phyloP scores from a whole-genome alignment of 2,888 invertebrate species.

The Biston betularia region DNA sequence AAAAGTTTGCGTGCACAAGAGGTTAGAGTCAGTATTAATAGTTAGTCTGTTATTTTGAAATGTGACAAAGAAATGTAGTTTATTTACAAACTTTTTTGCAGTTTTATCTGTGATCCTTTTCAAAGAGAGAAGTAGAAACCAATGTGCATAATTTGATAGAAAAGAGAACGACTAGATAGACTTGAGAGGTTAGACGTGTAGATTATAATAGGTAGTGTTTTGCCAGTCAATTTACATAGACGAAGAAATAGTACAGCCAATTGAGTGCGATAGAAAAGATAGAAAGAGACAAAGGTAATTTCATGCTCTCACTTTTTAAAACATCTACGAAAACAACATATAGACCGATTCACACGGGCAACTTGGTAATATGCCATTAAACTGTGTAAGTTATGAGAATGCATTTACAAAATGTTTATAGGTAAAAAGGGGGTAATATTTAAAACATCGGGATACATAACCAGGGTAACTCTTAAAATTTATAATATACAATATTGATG shows the following conservation, averaged over 20 bases:
- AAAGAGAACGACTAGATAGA: not conserved
- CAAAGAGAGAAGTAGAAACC: not conserved
- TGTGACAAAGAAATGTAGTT: not conserved
- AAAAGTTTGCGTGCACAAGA: conserved; percentile 46
- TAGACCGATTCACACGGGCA: conserved; percentile 84
- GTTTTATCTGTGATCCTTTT: conserved; percentile 6
- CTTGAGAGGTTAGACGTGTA: not conserved
- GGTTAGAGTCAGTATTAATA: conserved; percentile 6
- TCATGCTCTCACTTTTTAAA: conserved; percentile 73
- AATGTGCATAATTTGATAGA: not conserved
- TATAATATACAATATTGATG: not conserved
- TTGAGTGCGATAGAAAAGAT: conserved; percentile 43
- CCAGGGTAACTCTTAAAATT: conserved; percentile 2
- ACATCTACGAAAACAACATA: conserved; percentile 71
- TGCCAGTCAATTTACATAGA: conserved; percentile 19
- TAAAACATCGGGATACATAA: conserved; percentile 18
- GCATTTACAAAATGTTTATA: conserved; percentile 56
- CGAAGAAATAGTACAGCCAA: conserved; percentile 26
- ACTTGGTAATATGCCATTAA: conserved; percentile 59
- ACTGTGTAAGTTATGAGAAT: conserved; percentile 67
- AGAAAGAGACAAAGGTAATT: conserved; percentile 69
- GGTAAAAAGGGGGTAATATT: conserved; percentile 14
- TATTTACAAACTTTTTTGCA: conserved; percentile 7
- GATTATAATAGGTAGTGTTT: conserved; percentile 2
- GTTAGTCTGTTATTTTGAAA: not conserved